Conservation (phyloP, 2,113 vertebrate species). For the Psilopogon haemacephalus region DNA sequence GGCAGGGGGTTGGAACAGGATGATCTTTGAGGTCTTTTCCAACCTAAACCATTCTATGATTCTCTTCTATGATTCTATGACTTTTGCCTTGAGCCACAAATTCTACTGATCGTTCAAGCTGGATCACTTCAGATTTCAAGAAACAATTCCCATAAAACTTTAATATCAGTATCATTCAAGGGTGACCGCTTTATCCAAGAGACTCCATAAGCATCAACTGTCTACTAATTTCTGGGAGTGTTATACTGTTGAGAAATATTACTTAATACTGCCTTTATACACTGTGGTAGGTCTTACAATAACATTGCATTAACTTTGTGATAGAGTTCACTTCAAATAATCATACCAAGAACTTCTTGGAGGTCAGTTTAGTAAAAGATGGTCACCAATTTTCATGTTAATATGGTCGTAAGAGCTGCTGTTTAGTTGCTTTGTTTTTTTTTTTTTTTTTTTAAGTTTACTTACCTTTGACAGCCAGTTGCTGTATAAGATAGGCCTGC, state of each 20-base stretch:
- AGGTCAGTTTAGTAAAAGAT: not conserved
- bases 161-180: not conserved
- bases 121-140: not conserved
- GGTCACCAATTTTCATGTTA: fast-evolving
- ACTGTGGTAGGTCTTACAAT: not conserved
- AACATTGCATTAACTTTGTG: not conserved
- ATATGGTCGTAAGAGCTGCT: not conserved
- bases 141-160: not conserved
- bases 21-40: too few species aligned
- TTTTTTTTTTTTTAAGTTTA: not conserved
- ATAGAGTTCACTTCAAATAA: not conserved
- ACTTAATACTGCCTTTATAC: not conserved
- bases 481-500: slow-evolving; percentile 95
- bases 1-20: too few species aligned
- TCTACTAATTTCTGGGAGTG: not conserved
- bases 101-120: not conserved
- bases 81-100: not conserved
- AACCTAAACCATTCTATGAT: too few species aligned
- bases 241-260: not conserved
- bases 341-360: not conserved
- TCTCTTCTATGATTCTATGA: too few species aligned
- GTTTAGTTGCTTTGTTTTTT: not conserved
- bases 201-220: not conserved
- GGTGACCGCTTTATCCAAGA: not conserved
- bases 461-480: slow-evolving; percentile 98